phyloP scores from a whole-genome alignment of 2,888 invertebrate species.

The Himalopsyche tibetana region DNA sequence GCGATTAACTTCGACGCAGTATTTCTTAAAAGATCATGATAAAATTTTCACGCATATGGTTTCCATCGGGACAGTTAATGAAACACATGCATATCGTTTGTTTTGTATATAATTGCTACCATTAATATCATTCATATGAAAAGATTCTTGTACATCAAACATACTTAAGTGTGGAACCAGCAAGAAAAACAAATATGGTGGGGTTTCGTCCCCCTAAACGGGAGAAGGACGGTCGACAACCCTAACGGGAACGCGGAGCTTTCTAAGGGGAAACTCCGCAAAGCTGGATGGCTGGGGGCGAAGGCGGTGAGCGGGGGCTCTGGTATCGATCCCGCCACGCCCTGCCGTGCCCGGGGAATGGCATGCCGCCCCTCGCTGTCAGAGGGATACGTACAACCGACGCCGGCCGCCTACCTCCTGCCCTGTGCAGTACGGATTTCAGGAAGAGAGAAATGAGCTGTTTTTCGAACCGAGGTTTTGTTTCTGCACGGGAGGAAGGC shows the following conservation, averaged over 20 bases:
- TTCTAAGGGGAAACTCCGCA: conserved; percentile 5
- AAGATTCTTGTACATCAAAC: no score
- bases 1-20: no score
- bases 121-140: no score
- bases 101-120: no score
- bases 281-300: not conserved
- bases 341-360: conserved; percentile 28
- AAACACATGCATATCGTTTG: no score
- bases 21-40: no score
- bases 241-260: not conserved
- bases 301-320: not conserved
- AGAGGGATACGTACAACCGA: not conserved
- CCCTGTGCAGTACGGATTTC: conserved; percentile 15
- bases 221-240: conserved; percentile 25
- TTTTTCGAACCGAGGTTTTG: not conserved
- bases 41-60: no score
- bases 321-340: conserved; percentile 31
- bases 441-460: not conserved
- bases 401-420: conserved; percentile 30
- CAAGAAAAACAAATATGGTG: no score
- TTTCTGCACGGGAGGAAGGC: not conserved
- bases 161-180: no score
- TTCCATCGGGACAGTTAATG: no score
- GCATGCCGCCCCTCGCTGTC: conserved; percentile 19
- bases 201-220: not conserved